phyloP scores from a whole-genome alignment of 2,797 vertebrate species.

The Aldrovandia affinis region DNA sequence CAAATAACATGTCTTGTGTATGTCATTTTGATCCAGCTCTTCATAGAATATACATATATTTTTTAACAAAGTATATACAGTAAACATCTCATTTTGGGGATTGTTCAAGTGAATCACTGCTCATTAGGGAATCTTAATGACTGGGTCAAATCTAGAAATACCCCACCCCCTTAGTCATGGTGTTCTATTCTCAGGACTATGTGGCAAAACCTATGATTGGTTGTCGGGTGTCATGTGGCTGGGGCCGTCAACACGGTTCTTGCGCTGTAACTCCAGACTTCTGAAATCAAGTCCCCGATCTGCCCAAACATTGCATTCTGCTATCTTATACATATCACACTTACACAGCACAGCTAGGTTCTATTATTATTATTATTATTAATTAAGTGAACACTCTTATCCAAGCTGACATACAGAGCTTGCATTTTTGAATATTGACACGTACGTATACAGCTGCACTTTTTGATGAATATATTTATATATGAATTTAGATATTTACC shows the following conservation, averaged over 20 bases:
- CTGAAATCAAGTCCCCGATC: background rate
- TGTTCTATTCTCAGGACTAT: background rate
- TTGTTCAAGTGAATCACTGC: slow-evolving; percentile 22
- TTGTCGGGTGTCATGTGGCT: background rate
- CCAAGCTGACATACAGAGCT: background rate
- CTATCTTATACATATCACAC: background rate
- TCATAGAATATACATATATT: slow-evolving; percentile 10
- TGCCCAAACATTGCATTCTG: background rate
- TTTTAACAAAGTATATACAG: background rate
- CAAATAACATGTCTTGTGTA: background rate
- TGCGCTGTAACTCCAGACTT: background rate
- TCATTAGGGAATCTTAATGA: slow-evolving; percentile 32
- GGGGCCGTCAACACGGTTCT: background rate
- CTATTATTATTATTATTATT: background rate
- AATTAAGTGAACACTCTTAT: background rate
- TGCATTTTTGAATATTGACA: background rate
- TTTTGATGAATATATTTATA: background rate
- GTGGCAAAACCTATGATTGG: slow-evolving; percentile 5
- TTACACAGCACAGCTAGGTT: background rate
- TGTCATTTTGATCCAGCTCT: background rate
- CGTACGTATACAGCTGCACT: background rate
- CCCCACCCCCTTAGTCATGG: background rate
- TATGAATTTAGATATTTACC: background rate
- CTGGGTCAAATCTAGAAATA: background rate
- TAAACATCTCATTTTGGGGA: slow-evolving; percentile 14